These are phyloP conservation scores for Orius laevigatus DNA, from an alignment of 1,140 invertebrate genomes.

Conservation along the genomic window DNA sequence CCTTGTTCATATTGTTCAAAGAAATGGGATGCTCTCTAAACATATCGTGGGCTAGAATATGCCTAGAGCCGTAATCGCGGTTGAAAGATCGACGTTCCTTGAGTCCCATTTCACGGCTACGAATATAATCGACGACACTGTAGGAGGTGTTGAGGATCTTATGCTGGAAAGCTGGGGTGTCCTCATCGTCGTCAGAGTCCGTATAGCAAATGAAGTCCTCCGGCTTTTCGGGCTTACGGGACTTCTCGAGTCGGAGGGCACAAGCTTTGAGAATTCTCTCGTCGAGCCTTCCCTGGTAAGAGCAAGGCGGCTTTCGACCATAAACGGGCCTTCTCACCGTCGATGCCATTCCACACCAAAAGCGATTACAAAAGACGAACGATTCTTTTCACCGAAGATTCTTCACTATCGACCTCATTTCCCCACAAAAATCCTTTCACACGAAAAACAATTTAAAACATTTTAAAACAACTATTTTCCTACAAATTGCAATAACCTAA, in stretches of 20 bases:
- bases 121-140: conserved; percentile 71
- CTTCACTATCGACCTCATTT: too few species aligned
- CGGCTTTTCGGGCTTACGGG: conserved; percentile 63
- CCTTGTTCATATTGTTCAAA: conserved; percentile 80
- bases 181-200: conserved; percentile 69
- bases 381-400: too few species aligned
- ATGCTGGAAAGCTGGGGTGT: conserved; percentile 50
- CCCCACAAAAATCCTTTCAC: too few species aligned
- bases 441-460: too few species aligned
- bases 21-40: conserved; percentile 67
- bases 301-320: conserved; percentile 55
- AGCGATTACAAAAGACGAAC: background rate
- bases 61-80: conserved; percentile 60
- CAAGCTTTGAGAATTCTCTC: conserved; percentile 49
- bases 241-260: conserved; percentile 44
- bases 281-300: conserved; percentile 46
- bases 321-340: conserved; percentile 37
- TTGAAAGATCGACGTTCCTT: conserved; percentile 54
- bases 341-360: conserved; percentile 31
- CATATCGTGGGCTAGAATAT: conserved; percentile 76
- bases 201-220: conserved; percentile 80
- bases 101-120: conserved; percentile 52
- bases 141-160: conserved; percentile 60
- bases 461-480: too few species aligned
- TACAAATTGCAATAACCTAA: too few species aligned